Percentiles rank a stretch among this genome's conserved stretches.
phyloP scores from a whole-genome alignment of 1,140 invertebrate species.

The Orussus abietinus region DNA sequence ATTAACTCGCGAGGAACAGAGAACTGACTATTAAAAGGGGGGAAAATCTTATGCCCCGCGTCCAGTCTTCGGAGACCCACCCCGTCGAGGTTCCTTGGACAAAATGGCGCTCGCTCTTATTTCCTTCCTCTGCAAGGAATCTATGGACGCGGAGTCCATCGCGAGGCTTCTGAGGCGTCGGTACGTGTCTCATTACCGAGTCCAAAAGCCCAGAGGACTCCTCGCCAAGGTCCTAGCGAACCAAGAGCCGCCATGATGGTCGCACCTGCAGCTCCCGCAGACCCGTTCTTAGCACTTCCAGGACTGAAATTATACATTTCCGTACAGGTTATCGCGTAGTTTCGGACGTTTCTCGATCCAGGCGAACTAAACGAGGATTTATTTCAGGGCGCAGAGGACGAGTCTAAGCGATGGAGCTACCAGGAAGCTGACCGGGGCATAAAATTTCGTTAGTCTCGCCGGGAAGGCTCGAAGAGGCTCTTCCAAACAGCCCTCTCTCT shows the following conservation, averaged over 20 bases:
- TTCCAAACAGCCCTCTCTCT: conserved; percentile 2
- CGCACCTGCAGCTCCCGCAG: too few relatives aligned
- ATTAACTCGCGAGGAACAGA: conserved; percentile 48
- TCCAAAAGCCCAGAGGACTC: conserved; percentile 39
- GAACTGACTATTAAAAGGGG: conserved; percentile 51
- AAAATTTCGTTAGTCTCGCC: conserved; percentile 41
- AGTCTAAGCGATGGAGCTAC: too few relatives aligned
- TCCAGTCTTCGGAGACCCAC: conserved; percentile 33
- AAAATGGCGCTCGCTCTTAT: conserved; percentile 7
- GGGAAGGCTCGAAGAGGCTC: conserved; percentile 33
- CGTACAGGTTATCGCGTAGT: too few relatives aligned
- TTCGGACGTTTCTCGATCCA: too few relatives aligned
- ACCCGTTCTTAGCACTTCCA: too few relatives aligned
- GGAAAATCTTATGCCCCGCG: conserved; percentile 48
- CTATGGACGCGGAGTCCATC: conserved; percentile 24
- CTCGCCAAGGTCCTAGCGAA: too few relatives aligned
- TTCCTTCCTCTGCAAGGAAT: conserved; percentile 6
- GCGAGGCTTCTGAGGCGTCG: conserved; percentile 34
- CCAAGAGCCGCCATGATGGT: too few relatives aligned
- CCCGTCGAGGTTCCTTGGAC: conserved; percentile 5
- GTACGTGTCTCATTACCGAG: conserved; percentile 46
- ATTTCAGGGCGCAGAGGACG: too few relatives aligned
- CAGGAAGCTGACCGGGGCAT: conserved; percentile 39
- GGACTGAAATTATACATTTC: too few relatives aligned
- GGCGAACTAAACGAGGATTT: too few relatives aligned